Percentiles rank a stretch among this genome's conserved stretches.
Conservation (phyloP, 2,113 vertebrate species). For the Lepus americanus region DNA sequence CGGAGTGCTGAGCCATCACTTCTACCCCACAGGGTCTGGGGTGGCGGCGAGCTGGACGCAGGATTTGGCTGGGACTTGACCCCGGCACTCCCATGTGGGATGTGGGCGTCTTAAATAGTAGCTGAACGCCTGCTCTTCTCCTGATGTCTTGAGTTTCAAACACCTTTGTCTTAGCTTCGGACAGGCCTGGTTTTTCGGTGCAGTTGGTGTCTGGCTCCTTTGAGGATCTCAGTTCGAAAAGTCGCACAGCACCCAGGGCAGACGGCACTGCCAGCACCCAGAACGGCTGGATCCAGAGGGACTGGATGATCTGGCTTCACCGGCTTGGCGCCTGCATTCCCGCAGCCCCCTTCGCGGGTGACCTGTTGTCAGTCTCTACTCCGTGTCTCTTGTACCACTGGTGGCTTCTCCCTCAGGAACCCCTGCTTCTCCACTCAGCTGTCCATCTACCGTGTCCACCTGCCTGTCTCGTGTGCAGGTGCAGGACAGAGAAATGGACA, state of each 20-base stretch:
- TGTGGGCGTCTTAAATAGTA: too few species aligned
- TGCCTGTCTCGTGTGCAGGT: neutral
- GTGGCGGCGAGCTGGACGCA: too few species aligned
- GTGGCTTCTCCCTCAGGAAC: neutral
- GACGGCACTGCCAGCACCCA: fast-evolving
- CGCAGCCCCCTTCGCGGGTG: fast-evolving
- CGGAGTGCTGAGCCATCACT: too few species aligned
- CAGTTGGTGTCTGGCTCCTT: neutral
- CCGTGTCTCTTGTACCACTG: fast-evolving
- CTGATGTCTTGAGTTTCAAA: conserved; percentile 27
- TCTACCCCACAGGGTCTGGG: too few species aligned
- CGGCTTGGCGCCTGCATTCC: neutral
- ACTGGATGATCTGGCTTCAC: fast-evolving
- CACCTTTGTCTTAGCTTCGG: neutral
- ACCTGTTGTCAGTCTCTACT: neutral
- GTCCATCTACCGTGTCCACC: neutral
- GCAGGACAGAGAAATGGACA: neutral
- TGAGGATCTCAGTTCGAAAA: neutral
- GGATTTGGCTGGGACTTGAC: too few species aligned
- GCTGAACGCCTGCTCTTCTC: neutral
- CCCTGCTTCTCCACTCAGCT: neutral
- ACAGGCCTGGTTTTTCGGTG: neutral
- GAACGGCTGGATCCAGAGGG: neutral
- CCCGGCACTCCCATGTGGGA: too few species aligned
- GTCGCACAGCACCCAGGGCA: neutral